These are phyloP conservation scores for Sardinella longiceps DNA, from an alignment of 2,797 vertebrate species.

Conservation along the genomic window DNA sequence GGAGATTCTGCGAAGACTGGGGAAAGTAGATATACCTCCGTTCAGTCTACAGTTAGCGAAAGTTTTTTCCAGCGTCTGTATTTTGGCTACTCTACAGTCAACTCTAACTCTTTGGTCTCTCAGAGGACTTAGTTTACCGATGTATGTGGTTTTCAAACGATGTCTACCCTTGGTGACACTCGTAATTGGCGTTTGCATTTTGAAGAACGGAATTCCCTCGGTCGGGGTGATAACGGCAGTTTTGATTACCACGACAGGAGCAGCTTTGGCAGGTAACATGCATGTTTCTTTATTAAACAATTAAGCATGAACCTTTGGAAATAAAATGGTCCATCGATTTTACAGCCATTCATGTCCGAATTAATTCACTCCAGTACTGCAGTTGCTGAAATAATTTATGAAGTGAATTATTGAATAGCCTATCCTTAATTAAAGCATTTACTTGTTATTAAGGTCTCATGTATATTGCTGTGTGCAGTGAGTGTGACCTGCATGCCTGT, in stretches of 20 bases:
- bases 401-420: neutral
- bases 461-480: neutral
- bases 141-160: conserved; percentile 98
- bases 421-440: neutral
- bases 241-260: conserved; percentile 91
- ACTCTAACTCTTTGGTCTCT: conserved; percentile 94
- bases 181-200: conserved; percentile 86
- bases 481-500: neutral
- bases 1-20: conserved; percentile 84
- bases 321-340: neutral
- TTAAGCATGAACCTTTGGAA: neutral
- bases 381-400: neutral
- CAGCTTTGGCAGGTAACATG: conserved; percentile 86
- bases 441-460: neutral
- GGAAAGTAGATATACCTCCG: conserved; percentile 84
- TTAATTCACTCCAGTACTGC: neutral
- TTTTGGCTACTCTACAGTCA: conserved; percentile 92
- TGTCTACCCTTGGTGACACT: conserved; percentile 94
- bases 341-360: neutral
- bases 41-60: conserved; percentile 85
- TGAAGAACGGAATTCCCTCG: conserved; percentile 88
- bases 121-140: conserved; percentile 93
- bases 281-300: neutral
- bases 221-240: conserved; percentile 87
- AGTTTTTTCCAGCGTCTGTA: conserved; percentile 84